phyloP scores from a whole-genome alignment of 2,888 invertebrate genomes.

The Serrognathus titanus region DNA sequence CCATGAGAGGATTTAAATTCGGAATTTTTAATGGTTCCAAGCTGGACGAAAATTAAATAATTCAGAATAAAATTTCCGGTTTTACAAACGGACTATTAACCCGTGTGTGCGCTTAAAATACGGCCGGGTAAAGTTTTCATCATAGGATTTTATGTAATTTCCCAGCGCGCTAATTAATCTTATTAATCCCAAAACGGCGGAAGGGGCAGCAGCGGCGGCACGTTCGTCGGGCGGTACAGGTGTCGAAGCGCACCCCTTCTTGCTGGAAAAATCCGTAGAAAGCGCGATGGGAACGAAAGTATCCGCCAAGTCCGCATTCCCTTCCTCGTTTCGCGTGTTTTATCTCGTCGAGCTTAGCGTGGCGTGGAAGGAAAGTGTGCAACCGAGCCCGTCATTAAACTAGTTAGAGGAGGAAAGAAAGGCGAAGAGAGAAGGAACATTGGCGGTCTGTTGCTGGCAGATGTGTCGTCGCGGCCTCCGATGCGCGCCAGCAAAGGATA shows the following conservation, averaged over 20 bases:
- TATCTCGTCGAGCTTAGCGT: constrained; percentile 11
- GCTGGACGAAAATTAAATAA: background rate
- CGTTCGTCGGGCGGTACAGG: background rate
- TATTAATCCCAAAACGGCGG: background rate
- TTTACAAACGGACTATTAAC: background rate
- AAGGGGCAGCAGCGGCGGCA: background rate
- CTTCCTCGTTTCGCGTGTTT: constrained; percentile 17
- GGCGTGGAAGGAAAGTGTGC: constrained; percentile 5
- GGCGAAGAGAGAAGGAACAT: background rate
- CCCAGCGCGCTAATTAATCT: background rate
- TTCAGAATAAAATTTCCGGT: background rate
- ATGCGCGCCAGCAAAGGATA: background rate
- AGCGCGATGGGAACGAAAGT: constrained; percentile 6
- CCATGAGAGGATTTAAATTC: too few species aligned
- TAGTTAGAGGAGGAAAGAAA: constrained; percentile 6
- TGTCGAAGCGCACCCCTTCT: background rate
- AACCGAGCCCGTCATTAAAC: constrained; percentile 6
- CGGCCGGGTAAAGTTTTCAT: background rate
- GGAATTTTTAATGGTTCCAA: too few species aligned
- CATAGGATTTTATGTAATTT: background rate
- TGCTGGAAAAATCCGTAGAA: background rate
- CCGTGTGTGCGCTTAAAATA: background rate
- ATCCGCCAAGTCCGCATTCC: constrained; percentile 6
- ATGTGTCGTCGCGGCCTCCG: constrained; percentile 8
- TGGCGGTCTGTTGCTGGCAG: constrained; percentile 5